Evolutionary conservation across 2,888 invertebrate genomes (phyloP), one percentile per base, ranked within the genome.

Genomic region (Aspidiotus rigidus): DNA sequence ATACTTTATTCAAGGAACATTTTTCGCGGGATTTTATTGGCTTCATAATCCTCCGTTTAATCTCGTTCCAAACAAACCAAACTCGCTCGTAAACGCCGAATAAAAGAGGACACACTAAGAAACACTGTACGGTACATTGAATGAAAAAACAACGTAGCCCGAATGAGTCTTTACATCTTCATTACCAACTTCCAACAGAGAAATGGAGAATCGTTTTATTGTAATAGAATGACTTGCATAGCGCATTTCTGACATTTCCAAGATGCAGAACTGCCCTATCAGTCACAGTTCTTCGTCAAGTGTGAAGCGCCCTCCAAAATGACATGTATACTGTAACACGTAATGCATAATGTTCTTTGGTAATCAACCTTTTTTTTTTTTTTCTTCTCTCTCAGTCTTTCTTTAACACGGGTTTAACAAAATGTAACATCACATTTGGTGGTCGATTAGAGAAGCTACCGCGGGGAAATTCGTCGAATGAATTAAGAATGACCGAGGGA

Each of bases 221-320:
- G 66, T 67, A 59, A 59, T 60, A 53, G 66, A 67, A 60, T 67
- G 66, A 67, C 66, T 67, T 67, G 66, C 66, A 59, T 10, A 59
- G 60, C 49, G 42, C 42, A 39, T 44, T 59, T 41, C 66, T 59
- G 66, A 67, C 66, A 67, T 59, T 49, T 67, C 42, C 49, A 67
- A 67, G 66, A 59, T 59, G 66, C 66, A 39, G 59, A 67, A 67
- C 66, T 67, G 66, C 66, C 66, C 66, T 67, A 67, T 67, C 66
- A 67, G 66, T 67, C 66, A 57, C 64, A 67, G 57, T 57, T 57
- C 42, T 67, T 57, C 59, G 56, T 56, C 55, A 42, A 59, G 57
- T 49, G 57, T 59, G 59, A 67, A 67, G 66, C 66, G 66, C 66
- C 66, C 66, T 67, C 59, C 49, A 67, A 57, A 57, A 67, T 57